Evolutionary conservation across 2,113 vertebrate species (phyloP), one percentile per base, ranked within the genome.

Genomic region (Coryphaenoides rupestris): DNA sequence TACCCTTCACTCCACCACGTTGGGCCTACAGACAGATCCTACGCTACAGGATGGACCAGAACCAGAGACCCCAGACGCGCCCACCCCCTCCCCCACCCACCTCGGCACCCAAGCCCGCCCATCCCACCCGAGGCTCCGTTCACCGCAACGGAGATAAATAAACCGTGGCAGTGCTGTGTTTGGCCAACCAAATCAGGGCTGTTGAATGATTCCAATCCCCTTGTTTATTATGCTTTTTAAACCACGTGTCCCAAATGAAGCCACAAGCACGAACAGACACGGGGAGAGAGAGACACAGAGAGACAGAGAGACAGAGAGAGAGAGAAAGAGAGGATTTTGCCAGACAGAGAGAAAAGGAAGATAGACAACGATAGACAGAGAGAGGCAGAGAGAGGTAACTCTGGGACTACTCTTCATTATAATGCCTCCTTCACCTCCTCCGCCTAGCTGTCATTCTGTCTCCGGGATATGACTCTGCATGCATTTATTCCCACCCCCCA

Each of bases 211-310:
- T 81, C 81, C 28, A 84, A 76, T 87, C 81, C 73, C 72, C 61
- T 13, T 46, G 83, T 87, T 87, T 89, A 83, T 86, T 86, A 78
- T 87, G 78, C 17, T 79, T 85, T 81, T 83, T 76, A 74, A 55
- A 75, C 76, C 73, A 75, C 75, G 73, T 79, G 76, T 82, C 82
- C 76, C 77, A 61, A 80, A 76, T 75, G 80, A 78, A 79, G 66
- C 68, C 33, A 52, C 19, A 66, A 80, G 78, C 82, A 80, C 62
- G 74, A 84, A 79, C 82, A 77, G 78, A 63, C 77, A 62, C 10
- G 70, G 10, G 21, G 53, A 21, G 53, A 21, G 28, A 5, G 4
- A 33, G 28, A 33, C 5, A 33, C 28, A 33, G 28, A 9, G 28
- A 33, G 28, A 33, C 28, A 33, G 55, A 73, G 73, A 70, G 60